Base-by-base conservation (phyloP, 2,113 vertebrate genomes). In the Scartelaos histophorus region DNA sequence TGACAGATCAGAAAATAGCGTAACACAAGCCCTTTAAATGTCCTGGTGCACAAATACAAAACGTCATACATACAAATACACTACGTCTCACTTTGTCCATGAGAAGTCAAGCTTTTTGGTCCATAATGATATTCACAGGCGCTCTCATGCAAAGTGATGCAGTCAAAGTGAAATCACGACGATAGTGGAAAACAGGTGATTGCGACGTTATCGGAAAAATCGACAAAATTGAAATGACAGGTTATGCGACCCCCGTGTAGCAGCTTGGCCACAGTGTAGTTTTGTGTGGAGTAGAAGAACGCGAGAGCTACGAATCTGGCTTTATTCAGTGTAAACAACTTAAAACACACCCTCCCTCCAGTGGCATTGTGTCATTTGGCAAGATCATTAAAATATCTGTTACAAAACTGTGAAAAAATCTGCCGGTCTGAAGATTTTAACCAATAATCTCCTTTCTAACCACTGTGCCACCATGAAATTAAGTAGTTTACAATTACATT, bases 121-220 rank as follows among this genome's bases (percentile, higher is more conserved):
- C 51, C 29, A 69, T 82, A 13, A 35, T 61, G 68, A 65, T 76
- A 43, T 57, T 74, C 15, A 24, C 87, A 80, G 88, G 83, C 89
- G 24, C 68, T 47, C 4, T 67, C 83, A 84, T 85, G 82, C 87
- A 77, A 84, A 87, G 83, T 76, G 87, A 81, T 87, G 87, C 83
- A 68, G 16, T 13, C 24, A 74, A 81, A 73, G 25, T 19, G 70
- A 75, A 77, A 70, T 65, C 49, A 75, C 76, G 76, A 80, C 71
- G 51, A 69, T 21, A 69, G 22, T 53, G 5, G 7, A 66, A 53
- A 16, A 38, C 9, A 34, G 60, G 72, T 45, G 22, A 43, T 56
- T 61, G 43, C 21, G 34, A 64, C 61, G 21, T 64, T 38, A 64
- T 38, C 61, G 3, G 7, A 38, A 64, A 19, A n/a, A 13, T n/a